Evolutionary conservation across 2,888 invertebrate genomes (phyloP).

Genomic region (Platycheirus rosarum): DNA sequence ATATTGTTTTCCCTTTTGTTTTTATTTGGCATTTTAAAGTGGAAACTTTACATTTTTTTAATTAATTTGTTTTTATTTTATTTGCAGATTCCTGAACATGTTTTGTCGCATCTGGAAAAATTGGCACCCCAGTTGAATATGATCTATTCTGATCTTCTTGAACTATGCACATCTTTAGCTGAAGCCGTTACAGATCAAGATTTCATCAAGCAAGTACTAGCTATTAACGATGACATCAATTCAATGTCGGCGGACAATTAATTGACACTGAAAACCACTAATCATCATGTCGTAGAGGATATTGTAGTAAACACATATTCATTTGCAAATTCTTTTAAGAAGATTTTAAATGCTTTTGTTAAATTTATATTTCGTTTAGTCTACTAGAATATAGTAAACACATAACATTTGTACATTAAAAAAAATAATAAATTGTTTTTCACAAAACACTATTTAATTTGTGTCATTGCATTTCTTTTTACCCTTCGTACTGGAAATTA

Average conservation of each 20-base stretch:
- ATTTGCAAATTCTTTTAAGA: constrained; percentile 66
- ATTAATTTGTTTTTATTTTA: not conserved
- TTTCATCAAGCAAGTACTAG: constrained; percentile 89
- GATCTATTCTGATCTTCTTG: constrained; percentile 85
- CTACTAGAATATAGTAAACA: constrained; percentile 39
- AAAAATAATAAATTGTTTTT: constrained; percentile 6
- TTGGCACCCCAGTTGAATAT: constrained; percentile 90
- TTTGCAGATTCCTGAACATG: constrained; percentile 85
- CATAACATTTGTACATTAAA: constrained; percentile 31
- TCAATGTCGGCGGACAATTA: constrained; percentile 89
- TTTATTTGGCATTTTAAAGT: constrained; percentile 1
- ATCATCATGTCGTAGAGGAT: constrained; percentile 66
- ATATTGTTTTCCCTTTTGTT: too few species aligned
- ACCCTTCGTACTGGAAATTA: constrained; percentile 22
- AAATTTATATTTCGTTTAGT: constrained; percentile 71
- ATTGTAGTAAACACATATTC: constrained; percentile 54
- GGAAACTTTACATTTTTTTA: not conserved
- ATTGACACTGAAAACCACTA: constrained; percentile 76
- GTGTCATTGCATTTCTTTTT: constrained; percentile 19
- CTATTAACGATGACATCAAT: constrained; percentile 92
- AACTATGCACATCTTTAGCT: constrained; percentile 86
- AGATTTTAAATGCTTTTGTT: constrained; percentile 67
- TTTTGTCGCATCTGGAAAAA: constrained; percentile 85
- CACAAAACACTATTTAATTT: constrained; percentile 23
- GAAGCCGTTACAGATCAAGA: constrained; percentile 87